Conservation (phyloP, 2,888 invertebrate genomes). For the Leptinotarsa juncta region DNA sequence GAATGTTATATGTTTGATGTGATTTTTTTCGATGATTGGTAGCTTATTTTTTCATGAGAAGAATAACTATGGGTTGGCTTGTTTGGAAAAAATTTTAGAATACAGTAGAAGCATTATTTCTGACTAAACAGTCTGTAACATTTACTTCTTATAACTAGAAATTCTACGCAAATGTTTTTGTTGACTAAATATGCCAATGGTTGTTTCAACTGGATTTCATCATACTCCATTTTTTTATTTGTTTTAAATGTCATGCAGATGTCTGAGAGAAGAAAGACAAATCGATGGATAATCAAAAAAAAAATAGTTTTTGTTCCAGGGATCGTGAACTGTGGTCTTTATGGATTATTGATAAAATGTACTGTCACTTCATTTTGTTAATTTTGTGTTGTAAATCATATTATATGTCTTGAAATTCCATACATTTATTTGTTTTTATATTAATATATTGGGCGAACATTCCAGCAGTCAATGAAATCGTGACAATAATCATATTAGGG, state of each 20-base stretch:
- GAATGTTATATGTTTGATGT: slow-evolving; percentile 1
- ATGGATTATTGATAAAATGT: neutral
- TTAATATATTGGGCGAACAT: neutral
- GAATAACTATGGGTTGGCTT: neutral
- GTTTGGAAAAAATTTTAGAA: neutral
- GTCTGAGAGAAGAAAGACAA: no score
- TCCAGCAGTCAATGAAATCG: slow-evolving; percentile 5
- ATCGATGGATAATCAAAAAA: no score
- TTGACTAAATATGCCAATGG: neutral
- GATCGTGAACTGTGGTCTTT: no score
- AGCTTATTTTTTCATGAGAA: neutral
- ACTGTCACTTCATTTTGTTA: neutral
- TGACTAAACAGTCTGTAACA: no score
- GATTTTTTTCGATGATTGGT: neutral
- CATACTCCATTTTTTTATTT: no score
- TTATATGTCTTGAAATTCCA: neutral
- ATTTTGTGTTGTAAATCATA: neutral
- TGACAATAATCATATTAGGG: slow-evolving; percentile 24
- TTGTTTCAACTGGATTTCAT: neutral
- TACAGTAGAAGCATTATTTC: neutral
- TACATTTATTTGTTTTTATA: neutral
- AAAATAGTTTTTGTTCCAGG: no score
- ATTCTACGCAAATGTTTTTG: no score
- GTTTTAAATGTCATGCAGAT: no score
- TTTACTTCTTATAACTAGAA: no score